These are phyloP conservation scores for Drosophila diplacantha DNA, from an alignment of 2,888 invertebrate genomes.

Conservation along the genomic window DNA sequence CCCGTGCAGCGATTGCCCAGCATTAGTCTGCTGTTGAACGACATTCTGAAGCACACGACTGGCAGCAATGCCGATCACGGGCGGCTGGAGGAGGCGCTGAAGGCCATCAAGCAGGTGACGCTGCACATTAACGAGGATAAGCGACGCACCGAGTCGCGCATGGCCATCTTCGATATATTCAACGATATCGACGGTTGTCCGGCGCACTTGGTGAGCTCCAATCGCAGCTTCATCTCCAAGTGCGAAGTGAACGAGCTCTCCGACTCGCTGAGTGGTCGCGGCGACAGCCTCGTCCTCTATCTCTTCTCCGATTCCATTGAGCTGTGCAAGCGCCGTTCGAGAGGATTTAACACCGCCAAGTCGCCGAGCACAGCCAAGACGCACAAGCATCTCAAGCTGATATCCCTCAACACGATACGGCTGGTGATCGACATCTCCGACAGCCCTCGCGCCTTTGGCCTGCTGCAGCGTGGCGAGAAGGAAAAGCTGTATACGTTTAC, in stretches of 20 bases:
- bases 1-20: conserved; percentile 99
- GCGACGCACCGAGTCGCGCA: conserved; percentile 95
- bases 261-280: conserved; percentile 90
- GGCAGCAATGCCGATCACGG: conserved; percentile 92
- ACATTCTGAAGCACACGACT: conserved; percentile 94
- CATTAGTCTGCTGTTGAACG: conserved; percentile 94
- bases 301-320: conserved; percentile 96
- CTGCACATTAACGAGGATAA: conserved; percentile 99
- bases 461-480: conserved; percentile 92
- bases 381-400: conserved; percentile 93
- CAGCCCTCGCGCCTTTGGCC: conserved; percentile 93
- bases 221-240: conserved; percentile 91
- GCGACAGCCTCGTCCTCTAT: conserved; percentile 91
- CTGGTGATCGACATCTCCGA: conserved; percentile 93
- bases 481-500: conserved; percentile 93
- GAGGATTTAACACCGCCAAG: conserved; percentile 84
- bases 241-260: conserved; percentile 93
- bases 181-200: conserved; percentile 99
- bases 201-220: conserved; percentile 94
- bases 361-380: conserved; percentile 88
- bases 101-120: conserved; percentile 94
- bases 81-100: conserved; percentile 90
- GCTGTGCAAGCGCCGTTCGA: conserved; percentile 91
- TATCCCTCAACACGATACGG: conserved; percentile 92
- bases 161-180: conserved; percentile 97